Evolutionary conservation across 2,888 invertebrate species (phyloP).

Genomic region (Tetrapedia diversipes): DNA sequence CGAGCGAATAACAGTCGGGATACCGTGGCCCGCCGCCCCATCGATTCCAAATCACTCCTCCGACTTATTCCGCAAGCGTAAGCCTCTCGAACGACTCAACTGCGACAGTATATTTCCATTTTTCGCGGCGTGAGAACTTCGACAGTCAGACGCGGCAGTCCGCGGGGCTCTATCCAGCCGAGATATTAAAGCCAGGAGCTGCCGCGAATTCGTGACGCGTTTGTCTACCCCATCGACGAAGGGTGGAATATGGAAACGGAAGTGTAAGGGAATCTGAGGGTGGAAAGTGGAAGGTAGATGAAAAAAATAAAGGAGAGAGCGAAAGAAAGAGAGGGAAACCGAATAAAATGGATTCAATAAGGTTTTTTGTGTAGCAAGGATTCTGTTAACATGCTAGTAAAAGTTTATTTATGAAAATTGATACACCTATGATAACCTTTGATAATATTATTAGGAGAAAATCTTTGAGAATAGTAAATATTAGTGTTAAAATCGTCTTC

Average conservation of each 20-base stretch:
- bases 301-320: too few relatives aligned
- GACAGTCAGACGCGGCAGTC: conserved; percentile 50
- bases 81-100: conserved; percentile 43
- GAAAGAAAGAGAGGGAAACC: neutral
- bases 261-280: conserved; percentile 7
- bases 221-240: conserved; percentile 23
- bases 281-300: neutral
- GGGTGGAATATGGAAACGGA: conserved; percentile 24
- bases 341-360: neutral
- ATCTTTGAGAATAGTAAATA: too few relatives aligned
- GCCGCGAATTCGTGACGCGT: conserved; percentile 38
- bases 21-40: conserved; percentile 20
- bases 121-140: conserved; percentile 60
- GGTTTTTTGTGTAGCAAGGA: neutral
- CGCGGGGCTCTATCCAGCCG: conserved; percentile 56
- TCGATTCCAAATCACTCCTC: conserved; percentile 46
- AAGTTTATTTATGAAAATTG: too few relatives aligned
- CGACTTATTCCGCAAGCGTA: conserved; percentile 49
- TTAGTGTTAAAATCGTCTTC: too few relatives aligned
- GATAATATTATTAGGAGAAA: too few relatives aligned
- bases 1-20: conserved; percentile 17
- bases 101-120: conserved; percentile 55
- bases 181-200: conserved; percentile 58
- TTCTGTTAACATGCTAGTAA: too few relatives aligned
- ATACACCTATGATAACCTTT: too few relatives aligned